These are phyloP conservation scores for Todiramphus chloris DNA, from an alignment of 2,113 vertebrate species.

Conservation along the genomic window DNA sequence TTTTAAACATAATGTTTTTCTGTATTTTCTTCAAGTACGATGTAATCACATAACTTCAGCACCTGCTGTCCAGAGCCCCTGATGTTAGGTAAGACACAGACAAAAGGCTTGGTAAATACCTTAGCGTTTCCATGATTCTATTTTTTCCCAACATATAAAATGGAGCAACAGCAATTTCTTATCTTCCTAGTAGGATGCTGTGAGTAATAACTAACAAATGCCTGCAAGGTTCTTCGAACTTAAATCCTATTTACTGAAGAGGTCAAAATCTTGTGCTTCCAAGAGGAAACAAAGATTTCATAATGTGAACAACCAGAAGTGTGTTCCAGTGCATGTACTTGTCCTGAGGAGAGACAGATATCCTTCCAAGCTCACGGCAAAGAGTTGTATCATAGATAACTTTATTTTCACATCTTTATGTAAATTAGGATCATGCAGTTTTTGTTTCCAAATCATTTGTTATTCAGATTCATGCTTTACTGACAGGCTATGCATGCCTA, in stretches of 20 bases:
- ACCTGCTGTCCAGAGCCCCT: background rate
- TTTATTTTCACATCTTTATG: background rate
- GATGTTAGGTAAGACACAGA: background rate
- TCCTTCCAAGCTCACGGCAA: background rate
- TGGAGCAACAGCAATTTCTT: slow-evolving; percentile 30
- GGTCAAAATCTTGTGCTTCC: slow-evolving; percentile 21
- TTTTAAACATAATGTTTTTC: background rate
- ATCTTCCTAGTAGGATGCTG: slow-evolving; percentile 20
- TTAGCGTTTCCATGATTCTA: background rate
- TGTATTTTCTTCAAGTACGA: background rate
- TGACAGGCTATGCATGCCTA: background rate
- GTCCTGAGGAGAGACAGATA: background rate
- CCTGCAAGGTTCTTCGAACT: slow-evolving; percentile 29
- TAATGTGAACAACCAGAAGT: background rate
- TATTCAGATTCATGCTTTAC: background rate
- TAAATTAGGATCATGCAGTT: background rate
- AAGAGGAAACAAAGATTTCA: slow-evolving; percentile 26
- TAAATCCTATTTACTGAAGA: slow-evolving; percentile 36
- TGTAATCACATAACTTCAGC: background rate
- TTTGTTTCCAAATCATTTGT: background rate
- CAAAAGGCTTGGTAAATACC: slow-evolving; percentile 14
- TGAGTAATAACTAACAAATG: slow-evolving; percentile 45
- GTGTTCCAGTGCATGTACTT: background rate
- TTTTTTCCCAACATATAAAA: slow-evolving; percentile 14
- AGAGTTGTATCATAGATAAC: background rate